Conservation (phyloP, 2,113 vertebrate species). For the Raja brachyura region DNA sequence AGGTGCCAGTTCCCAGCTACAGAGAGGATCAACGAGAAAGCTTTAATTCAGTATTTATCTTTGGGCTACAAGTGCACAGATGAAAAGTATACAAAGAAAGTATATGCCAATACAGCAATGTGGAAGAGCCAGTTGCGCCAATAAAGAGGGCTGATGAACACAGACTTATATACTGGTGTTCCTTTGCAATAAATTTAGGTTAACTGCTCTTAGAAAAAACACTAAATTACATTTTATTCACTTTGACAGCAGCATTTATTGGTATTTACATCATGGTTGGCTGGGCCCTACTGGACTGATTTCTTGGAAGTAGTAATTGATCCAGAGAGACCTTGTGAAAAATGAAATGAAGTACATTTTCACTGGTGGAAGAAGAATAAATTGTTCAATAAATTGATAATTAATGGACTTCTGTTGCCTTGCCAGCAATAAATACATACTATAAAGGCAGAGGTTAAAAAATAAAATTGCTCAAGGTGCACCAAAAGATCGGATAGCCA, state of each 20-base stretch:
- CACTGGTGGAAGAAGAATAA: not conserved
- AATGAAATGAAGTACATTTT: not conserved
- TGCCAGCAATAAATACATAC: not conserved
- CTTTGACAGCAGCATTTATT: not conserved
- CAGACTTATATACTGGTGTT: not conserved
- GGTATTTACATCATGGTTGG: not conserved
- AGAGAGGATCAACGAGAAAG: not conserved
- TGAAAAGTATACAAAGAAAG: not conserved
- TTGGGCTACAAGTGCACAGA: not conserved
- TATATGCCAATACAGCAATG: not conserved
- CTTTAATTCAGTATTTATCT: not conserved
- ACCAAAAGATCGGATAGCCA: no score
- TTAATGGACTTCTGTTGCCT: not conserved
- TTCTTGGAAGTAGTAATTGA: not conserved
- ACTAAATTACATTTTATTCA: not conserved
- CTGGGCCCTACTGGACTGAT: not conserved
- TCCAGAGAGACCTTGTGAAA: not conserved
- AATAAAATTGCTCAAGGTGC: no score
- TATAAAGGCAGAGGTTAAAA: no score
- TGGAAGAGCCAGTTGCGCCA: not conserved
- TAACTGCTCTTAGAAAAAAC: not conserved
- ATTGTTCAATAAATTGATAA: not conserved
- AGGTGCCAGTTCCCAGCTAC: not conserved
- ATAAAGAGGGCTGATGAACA: not conserved
- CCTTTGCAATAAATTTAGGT: not conserved